These are phyloP conservation scores for Acromyrmex echinatior DNA, from an alignment of 1,140 invertebrate species.

Conservation along the genomic window DNA sequence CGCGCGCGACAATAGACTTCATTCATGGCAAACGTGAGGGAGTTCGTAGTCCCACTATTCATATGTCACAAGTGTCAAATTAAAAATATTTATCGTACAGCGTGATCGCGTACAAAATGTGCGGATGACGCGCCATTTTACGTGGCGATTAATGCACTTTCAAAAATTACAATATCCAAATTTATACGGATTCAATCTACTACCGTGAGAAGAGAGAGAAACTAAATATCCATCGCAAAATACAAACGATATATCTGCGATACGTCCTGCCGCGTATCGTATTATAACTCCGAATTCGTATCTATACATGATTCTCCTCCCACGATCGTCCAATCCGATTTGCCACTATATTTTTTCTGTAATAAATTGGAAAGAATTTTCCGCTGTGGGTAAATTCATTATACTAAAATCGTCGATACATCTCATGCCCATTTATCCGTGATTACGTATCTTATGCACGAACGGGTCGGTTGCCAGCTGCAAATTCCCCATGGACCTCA, in stretches of 20 bases:
- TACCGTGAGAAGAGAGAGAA: not conserved
- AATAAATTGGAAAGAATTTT: not conserved
- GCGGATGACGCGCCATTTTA: slow-evolving; percentile 3
- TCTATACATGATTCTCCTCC: not conserved
- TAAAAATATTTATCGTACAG: slow-evolving; percentile 17
- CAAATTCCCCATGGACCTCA: slow-evolving; percentile 64
- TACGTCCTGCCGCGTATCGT: not conserved
- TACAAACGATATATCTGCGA: not conserved
- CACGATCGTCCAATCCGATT: not conserved
- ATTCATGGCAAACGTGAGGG: slow-evolving; percentile 12
- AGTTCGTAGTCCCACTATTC: not conserved
- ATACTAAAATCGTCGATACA: slow-evolving; percentile 36
- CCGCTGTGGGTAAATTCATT: slow-evolving; percentile 19
- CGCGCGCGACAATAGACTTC: slow-evolving; percentile 55
- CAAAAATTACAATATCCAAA: slow-evolving; percentile 6
- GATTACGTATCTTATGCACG: slow-evolving; percentile 60
- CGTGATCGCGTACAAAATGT: not conserved
- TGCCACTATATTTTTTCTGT: not conserved
- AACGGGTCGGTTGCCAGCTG: not conserved
- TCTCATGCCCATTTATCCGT: slow-evolving; percentile 28
- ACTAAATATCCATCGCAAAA: slow-evolving; percentile 25
- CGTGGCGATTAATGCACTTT: not conserved
- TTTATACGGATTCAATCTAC: not conserved
- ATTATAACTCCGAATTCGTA: not conserved
- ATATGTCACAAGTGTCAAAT: slow-evolving; percentile 6